Conservation (phyloP, 2,113 vertebrate genomes). For the Cranoglanis bouderius region DNA sequence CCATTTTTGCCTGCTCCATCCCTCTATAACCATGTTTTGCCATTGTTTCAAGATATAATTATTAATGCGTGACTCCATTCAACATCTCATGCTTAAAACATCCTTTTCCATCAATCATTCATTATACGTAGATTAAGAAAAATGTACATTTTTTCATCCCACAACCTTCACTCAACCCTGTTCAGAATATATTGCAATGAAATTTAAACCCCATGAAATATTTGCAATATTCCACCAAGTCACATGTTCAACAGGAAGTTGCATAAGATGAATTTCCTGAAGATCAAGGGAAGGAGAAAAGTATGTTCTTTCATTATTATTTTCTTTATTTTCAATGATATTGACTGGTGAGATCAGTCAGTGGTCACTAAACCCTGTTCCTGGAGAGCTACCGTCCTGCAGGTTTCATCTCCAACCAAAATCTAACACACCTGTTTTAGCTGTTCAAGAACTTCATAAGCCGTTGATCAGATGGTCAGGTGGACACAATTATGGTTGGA, state of each 20-base stretch:
- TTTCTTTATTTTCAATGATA: background rate
- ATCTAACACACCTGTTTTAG: no score
- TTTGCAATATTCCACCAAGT: background rate
- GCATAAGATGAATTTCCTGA: background rate
- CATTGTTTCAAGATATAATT: background rate
- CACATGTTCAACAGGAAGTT: background rate
- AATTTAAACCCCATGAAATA: no score
- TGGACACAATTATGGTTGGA: no score
- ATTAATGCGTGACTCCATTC: background rate
- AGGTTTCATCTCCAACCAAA: no score
- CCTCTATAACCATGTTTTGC: background rate
- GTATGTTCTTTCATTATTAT: background rate
- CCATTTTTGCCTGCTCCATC: background rate
- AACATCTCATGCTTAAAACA: background rate
- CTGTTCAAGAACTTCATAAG: no score
- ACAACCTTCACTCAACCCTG: background rate
- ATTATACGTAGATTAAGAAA: background rate
- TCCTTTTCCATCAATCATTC: background rate
- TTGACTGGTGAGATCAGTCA: background rate
- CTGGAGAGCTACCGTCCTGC: no score
- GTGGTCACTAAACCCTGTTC: no score
- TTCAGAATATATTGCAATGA: background rate
- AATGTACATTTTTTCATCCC: background rate
- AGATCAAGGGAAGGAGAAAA: background rate
- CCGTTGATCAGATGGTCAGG: no score